Percentiles rank a stretch among this genome's conserved stretches.
These are phyloP conservation scores for Phoebastria nigripes DNA, from an alignment of 2,797 vertebrate genomes.

Conservation along the genomic window DNA sequence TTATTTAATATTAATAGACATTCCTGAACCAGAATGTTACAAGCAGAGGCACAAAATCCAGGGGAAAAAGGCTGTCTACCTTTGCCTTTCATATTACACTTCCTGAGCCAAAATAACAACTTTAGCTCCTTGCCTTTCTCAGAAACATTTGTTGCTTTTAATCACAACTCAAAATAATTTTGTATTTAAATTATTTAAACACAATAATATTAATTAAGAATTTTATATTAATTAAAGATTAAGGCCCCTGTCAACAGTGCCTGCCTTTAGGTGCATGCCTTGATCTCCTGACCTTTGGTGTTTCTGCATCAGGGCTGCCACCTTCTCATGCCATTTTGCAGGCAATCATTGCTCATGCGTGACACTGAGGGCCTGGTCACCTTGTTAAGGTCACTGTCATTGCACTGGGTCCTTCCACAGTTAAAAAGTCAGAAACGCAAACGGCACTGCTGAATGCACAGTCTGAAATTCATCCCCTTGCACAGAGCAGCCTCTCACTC, in stretches of 20 bases:
- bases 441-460: not conserved
- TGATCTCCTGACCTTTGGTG: not conserved
- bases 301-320: not conserved
- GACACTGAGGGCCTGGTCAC: not conserved
- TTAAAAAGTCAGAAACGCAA: not conserved
- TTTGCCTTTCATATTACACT: not conserved
- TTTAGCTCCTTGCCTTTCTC: not conserved
- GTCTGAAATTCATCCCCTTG: not conserved
- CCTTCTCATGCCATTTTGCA: not conserved
- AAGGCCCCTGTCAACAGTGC: fast-evolving
- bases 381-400: not conserved
- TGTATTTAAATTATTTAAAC: not conserved
- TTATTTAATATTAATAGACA: conserved; percentile 26
- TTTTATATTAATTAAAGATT: not conserved
- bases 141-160: not conserved
- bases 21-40: not conserved
- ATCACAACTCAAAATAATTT: not conserved
- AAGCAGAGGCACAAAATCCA: not conserved
- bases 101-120: not conserved
- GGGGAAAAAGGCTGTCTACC: not conserved
- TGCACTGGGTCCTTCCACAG: not conserved
- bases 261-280: not conserved
- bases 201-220: not conserved
- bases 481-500: not conserved
- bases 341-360: not conserved